Conservation (phyloP, 2,797 vertebrate genomes). For the Argya squamiceps region DNA sequence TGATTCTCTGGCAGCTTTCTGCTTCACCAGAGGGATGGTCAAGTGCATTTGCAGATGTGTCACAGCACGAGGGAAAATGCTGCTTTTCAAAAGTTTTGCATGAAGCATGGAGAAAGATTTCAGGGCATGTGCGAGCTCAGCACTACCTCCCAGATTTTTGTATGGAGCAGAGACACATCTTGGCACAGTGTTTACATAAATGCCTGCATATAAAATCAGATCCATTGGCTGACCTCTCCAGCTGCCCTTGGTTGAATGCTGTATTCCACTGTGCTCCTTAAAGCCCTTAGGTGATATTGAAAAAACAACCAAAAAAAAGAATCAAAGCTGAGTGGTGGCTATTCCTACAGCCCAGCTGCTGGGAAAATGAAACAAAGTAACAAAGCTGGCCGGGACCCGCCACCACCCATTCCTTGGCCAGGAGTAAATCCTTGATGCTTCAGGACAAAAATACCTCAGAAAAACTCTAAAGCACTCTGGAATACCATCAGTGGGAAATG, state of each 20-base stretch:
- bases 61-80: rapidly evolving
- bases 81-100: background rate
- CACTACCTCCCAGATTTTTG: rapidly evolving
- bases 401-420: background rate
- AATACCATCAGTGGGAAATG: background rate
- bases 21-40: background rate
- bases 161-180: background rate
- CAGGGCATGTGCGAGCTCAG: background rate
- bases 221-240: background rate
- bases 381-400: background rate
- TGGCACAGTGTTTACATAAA: rapidly evolving
- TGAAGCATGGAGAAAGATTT: background rate
- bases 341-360: background rate
- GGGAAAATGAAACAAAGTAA: background rate
- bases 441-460: background rate
- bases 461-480: background rate
- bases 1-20: background rate
- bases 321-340: background rate
- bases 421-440: background rate
- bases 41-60: background rate
- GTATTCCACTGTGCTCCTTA: background rate
- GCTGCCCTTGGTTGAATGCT: background rate
- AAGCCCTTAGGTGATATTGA: background rate
- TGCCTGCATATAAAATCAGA: background rate
- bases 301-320: background rate